These are phyloP conservation scores for Solenopsis invicta DNA, from an alignment of 1,140 invertebrate genomes.

Conservation along the genomic window DNA sequence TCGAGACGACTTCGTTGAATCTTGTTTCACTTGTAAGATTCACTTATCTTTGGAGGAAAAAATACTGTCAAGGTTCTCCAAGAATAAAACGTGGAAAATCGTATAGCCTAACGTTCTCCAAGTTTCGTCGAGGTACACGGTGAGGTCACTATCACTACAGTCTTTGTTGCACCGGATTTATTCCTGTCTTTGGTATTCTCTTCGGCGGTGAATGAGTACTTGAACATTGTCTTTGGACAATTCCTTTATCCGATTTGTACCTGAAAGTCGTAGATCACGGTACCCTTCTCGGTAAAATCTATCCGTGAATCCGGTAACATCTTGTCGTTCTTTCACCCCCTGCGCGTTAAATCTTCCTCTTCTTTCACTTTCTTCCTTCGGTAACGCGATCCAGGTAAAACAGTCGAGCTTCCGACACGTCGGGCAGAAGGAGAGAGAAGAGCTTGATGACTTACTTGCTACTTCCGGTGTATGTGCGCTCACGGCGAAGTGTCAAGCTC, in stretches of 20 bases:
- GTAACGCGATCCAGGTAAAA: neutral
- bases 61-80: slow-evolving; percentile 63
- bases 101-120: neutral
- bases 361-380: slow-evolving; percentile 13
- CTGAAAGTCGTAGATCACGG: neutral
- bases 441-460: slow-evolving; percentile 35
- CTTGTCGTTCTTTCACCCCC: slow-evolving; percentile 45
- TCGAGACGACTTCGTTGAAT: neutral
- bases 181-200: slow-evolving; percentile 54
- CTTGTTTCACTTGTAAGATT: slow-evolving; percentile 11
- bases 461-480: slow-evolving; percentile 81
- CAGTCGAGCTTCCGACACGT: neutral
- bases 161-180: slow-evolving; percentile 43
- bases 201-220: slow-evolving; percentile 33
- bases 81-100: neutral
- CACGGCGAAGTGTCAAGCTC: slow-evolving; percentile 82
- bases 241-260: slow-evolving; percentile 49
- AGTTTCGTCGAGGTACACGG: slow-evolving; percentile 53
- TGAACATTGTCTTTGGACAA: slow-evolving; percentile 6
- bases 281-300: slow-evolving; percentile 41
- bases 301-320: slow-evolving; percentile 53
- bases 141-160: slow-evolving; percentile 47
- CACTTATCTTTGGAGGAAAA: slow-evolving; percentile 58
- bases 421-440: slow-evolving; percentile 3
- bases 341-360: neutral